Base-by-base conservation (phyloP, 2,113 vertebrate species). In the Penelope pileata region DNA sequence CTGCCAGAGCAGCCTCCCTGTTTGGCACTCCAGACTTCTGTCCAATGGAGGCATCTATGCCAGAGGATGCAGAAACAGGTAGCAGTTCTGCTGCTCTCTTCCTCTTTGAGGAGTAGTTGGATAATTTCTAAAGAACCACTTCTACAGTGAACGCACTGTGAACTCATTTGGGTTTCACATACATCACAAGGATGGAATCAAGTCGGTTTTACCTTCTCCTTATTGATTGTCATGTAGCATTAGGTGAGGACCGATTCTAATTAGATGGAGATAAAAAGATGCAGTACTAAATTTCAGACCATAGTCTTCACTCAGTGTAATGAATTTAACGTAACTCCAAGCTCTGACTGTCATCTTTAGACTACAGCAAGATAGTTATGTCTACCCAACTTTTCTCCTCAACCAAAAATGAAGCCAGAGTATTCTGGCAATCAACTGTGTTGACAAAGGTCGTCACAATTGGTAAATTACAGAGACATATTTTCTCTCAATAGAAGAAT, bases 301-400 rank as follows among this genome's bases (percentile, higher is more conserved):
- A 19, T 4, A 6, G 3, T 68, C 68, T 30, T 36, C 9, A 67
- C 3, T 3, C 2, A 1, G 4, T 10, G 3, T 48, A 51, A 40
- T 72, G 54, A 30, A 47, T 86, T 83, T 63, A 4, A 43, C 19
- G 5, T 16, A 78, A 32, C 9, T 59, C 5, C 40, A 64, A 27
- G 17, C 0, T 63, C 15, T 88, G 8, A 42, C 42, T n/a, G 15
- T 67, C 7, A 11, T 92, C 19, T 82, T 78, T 78, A 40, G 32
- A 38, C 6, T 69, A 40, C 1, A 76, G 17, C 13, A 74, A 77
- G 7, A 75, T 64, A 3, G 13, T 85, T 85, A 13, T 34, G 3
- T 42, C 16, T 63, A 8, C 10, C 23, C 67, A 40, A 3, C 2
- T 3, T 6, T 68, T 81, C 16, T 50, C 5, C 4, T 19, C 4